phyloP scores from a whole-genome alignment of 2,888 invertebrate genomes.

The Mayetiola destructor region DNA sequence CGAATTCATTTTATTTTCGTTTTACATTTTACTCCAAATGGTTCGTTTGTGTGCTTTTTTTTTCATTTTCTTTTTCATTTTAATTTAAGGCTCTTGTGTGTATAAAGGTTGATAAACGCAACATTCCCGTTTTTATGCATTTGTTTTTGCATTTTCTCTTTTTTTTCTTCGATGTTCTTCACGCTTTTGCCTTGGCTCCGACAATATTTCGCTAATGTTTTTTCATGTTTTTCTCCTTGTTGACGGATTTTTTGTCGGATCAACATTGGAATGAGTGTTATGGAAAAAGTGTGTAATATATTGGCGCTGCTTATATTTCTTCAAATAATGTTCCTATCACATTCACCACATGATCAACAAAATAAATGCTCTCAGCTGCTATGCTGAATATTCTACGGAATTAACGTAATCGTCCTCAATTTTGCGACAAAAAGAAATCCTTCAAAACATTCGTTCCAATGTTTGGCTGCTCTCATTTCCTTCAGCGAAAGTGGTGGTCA shows the following conservation, averaged over 20 bases:
- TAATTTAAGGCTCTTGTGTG: no score
- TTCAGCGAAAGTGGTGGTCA: neutral
- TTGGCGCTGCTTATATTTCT: neutral
- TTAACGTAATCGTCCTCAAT: neutral
- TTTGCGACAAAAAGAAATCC: neutral
- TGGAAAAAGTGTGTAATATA: no score
- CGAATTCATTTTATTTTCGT: no score
- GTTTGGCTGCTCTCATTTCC: neutral
- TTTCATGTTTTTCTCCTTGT: conserved; percentile 3
- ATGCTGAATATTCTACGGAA: neutral
- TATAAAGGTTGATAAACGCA: conserved; percentile 7
- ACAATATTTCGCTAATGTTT: conserved; percentile 8
- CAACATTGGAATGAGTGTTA: no score
- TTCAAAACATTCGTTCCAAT: neutral
- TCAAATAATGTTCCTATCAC: conserved; percentile 3
- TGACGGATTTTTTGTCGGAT: neutral
- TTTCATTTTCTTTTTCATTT: neutral
- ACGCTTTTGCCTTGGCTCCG: conserved; percentile 8
- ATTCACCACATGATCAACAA: conserved; percentile 1
- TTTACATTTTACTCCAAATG: no score
- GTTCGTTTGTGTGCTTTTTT: neutral
- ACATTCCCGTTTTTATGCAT: neutral
- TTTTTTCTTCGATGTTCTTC: neutral
- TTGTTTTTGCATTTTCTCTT: neutral
- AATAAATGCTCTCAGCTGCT: neutral